Evolutionary conservation across 2,797 vertebrate species (phyloP).

Genomic region (Anolis apletophallus): DNA sequence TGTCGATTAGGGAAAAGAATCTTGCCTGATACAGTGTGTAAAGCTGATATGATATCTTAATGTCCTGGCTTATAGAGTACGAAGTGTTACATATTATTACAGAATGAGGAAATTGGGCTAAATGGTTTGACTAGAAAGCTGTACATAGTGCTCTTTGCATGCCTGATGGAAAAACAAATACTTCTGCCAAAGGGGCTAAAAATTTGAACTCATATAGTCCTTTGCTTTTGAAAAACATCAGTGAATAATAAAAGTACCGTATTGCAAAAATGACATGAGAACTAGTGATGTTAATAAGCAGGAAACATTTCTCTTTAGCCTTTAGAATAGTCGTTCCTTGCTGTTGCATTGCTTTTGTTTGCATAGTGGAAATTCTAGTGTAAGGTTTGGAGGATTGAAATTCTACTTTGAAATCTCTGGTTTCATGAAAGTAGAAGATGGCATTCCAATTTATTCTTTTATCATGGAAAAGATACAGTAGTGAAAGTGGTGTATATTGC

Average conservation of each 20-base stretch:
- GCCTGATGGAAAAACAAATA: too few relatives aligned
- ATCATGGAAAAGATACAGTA: background rate
- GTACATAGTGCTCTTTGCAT: too few relatives aligned
- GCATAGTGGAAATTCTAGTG: background rate
- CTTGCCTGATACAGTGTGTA: too few relatives aligned
- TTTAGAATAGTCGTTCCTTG: conserved; percentile 12
- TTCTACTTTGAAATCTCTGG: conserved; percentile 20
- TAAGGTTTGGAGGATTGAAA: background rate
- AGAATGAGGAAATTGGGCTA: too few relatives aligned
- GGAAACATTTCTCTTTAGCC: background rate
- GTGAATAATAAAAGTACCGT: conserved; percentile 14
- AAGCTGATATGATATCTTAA: too few relatives aligned
- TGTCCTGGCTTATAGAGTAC: too few relatives aligned
- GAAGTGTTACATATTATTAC: too few relatives aligned
- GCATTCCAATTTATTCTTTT: rapidly evolving
- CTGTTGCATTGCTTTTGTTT: conserved; percentile 29
- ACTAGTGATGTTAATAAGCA: conserved; percentile 24
- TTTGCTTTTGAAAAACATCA: background rate
- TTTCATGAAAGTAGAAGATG: background rate
- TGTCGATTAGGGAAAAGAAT: too few relatives aligned
- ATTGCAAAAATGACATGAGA: conserved; percentile 4
- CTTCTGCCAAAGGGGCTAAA: too few relatives aligned
- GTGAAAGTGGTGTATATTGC: background rate
- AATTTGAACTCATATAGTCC: background rate
- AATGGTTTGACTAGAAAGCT: too few relatives aligned